These are phyloP conservation scores for Megaustenia siamemsis DNA, from an alignment of 2,888 invertebrate genomes.

Conservation along the genomic window DNA sequence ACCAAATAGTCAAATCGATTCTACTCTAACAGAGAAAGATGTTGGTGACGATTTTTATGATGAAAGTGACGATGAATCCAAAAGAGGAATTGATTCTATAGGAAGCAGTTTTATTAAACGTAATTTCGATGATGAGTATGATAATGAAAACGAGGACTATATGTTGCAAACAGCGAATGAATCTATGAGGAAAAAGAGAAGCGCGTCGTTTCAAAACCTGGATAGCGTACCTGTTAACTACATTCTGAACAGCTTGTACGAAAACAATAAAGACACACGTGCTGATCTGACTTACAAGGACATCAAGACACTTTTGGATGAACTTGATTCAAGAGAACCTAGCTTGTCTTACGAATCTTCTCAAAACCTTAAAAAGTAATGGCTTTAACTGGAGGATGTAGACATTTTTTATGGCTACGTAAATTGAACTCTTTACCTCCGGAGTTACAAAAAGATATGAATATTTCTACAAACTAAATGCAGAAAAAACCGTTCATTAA, in stretches of 20 bases:
- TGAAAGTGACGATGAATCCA: neutral
- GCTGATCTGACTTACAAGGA: slow-evolving; percentile 30
- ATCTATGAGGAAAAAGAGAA: neutral
- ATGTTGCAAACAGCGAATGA: neutral
- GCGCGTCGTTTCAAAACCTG: neutral
- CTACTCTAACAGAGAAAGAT: too few species aligned
- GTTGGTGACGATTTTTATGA: neutral
- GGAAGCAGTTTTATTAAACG: slow-evolving; percentile 39
- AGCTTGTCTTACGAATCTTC: neutral
- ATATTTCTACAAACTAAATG: too few species aligned
- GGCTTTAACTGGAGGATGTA: too few species aligned
- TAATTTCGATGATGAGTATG: neutral
- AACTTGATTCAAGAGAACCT: slow-evolving; percentile 3
- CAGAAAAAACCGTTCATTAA: too few species aligned
- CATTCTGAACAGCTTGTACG: slow-evolving; percentile 31
- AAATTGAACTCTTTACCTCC: too few species aligned
- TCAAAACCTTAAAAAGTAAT: neutral
- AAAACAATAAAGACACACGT: neutral
- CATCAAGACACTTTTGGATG: neutral
- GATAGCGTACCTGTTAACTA: neutral
- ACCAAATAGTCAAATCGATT: too few species aligned
- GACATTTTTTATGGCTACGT: too few species aligned
- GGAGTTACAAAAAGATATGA: too few species aligned
- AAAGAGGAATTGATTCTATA: slow-evolving; percentile 25
- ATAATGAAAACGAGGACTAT: neutral